These are phyloP conservation scores for Tupiocoris notatus DNA, from an alignment of 2,888 invertebrate genomes.

Conservation along the genomic window DNA sequence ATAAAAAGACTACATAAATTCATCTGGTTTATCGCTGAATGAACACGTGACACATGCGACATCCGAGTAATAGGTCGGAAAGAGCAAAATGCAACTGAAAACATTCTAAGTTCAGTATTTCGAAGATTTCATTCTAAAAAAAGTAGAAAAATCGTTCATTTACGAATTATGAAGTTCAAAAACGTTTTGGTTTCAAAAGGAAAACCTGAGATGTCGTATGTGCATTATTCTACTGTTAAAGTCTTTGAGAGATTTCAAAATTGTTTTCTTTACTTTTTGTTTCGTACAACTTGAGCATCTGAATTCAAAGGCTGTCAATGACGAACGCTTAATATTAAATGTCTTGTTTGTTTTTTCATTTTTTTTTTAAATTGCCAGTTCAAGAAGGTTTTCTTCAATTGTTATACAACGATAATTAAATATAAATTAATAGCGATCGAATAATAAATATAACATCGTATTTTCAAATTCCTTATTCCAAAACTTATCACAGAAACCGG, in stretches of 20 bases:
- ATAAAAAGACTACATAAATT: not conserved
- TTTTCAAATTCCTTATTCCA: slow-evolving; percentile 28
- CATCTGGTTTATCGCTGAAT: not conserved
- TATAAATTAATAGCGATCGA: slow-evolving; percentile 31
- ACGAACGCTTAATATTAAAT: slow-evolving; percentile 30
- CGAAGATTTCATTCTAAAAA: no score
- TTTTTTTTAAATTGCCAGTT: not conserved
- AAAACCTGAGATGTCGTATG: slow-evolving; percentile 7
- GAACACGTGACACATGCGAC: not conserved
- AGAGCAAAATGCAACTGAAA: not conserved
- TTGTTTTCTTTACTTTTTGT: slow-evolving; percentile 7
- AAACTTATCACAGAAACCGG: slow-evolving; percentile 47
- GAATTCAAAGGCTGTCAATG: slow-evolving; percentile 35
- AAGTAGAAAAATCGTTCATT: no score
- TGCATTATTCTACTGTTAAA: not conserved
- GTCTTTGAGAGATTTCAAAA: slow-evolving; percentile 7
- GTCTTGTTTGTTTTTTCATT: slow-evolving; percentile 30
- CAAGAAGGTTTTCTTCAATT: slow-evolving; percentile 11
- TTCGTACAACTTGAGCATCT: slow-evolving; percentile 38
- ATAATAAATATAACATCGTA: slow-evolving; percentile 28
- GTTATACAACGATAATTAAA: not conserved
- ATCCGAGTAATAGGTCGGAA: not conserved
- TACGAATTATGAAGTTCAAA: no score
- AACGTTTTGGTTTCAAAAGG: no score
- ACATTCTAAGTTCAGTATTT: no score